A percentile compares a stretch with the other conserved stretches of the same genome.
Conservation (phyloP, 2,888 invertebrate genomes). For the Cotesia congregata region DNA sequence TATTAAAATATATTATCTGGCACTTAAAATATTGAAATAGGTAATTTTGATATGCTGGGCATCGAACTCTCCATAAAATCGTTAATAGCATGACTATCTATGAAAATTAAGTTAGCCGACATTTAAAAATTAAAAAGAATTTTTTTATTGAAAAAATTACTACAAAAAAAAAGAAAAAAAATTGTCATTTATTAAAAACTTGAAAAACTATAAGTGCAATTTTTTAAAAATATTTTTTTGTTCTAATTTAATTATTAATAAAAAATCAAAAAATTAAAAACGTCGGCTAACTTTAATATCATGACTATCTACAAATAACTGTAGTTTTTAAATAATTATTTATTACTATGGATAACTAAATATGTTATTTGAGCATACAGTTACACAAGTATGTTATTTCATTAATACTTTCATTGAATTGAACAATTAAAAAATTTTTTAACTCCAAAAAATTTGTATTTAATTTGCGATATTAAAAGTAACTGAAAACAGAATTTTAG, state of each 20-base stretch:
- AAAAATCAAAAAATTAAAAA: no score
- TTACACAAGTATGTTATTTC: background rate
- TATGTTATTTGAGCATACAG: background rate
- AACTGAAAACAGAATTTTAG: no score
- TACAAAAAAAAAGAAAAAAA: no score
- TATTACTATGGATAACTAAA: background rate
- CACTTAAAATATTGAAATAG: background rate
- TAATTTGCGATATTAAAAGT: no score
- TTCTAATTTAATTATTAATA: no score
- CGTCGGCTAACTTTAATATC: no score
- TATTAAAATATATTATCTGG: background rate
- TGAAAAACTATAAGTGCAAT: no score
- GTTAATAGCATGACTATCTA: slow-evolving; percentile 21
- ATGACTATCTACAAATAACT: slow-evolving; percentile 20
- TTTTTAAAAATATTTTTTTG: no score
- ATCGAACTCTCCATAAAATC: slow-evolving; percentile 29
- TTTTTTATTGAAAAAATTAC: no score
- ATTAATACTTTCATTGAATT: background rate
- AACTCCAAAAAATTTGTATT: background rate
- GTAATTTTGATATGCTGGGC: slow-evolving; percentile 5
- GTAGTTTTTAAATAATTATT: background rate
- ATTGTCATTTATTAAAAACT: no score
- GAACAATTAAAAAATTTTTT: background rate
- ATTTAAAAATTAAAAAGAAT: no score
- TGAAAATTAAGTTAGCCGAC: no score